Conservation (phyloP, 2,888 invertebrate genomes). For the Trachelus stipa region DNA sequence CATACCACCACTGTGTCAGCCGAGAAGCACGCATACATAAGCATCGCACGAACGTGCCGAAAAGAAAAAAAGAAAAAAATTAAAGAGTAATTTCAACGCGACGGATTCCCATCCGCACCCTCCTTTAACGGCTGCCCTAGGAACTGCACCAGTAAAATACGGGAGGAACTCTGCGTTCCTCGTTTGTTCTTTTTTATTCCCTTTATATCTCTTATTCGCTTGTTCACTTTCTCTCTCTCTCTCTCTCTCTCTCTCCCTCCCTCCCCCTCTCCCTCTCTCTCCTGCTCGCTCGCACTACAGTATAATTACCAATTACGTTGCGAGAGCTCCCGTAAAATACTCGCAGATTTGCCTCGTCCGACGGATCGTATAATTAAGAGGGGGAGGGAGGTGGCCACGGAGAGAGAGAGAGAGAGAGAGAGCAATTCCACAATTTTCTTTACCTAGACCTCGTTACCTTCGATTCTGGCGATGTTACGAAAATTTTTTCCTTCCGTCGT, state of each 20-base stretch:
- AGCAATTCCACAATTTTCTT: neutral
- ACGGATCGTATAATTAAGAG: conserved; percentile 5
- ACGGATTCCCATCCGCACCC: neutral
- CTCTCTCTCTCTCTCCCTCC: conserved; percentile 8
- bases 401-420: neutral
- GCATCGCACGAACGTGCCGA: neutral
- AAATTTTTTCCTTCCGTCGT: conserved; percentile 2
- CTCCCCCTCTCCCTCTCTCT: neutral
- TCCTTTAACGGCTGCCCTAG: neutral
- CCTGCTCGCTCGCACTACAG: conserved; percentile 14
- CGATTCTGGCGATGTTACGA: neutral
- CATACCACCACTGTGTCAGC: neutral
- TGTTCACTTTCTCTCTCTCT: conserved; percentile 16
- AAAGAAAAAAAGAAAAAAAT: neutral
- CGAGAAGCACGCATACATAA: neutral
- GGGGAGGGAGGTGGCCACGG: neutral
- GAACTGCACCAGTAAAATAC: neutral
- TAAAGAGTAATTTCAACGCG: neutral
- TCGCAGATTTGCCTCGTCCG: neutral
- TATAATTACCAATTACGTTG: conserved; percentile 39
- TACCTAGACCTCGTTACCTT: neutral
- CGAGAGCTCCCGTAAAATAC: conserved; percentile 13
- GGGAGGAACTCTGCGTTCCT: neutral
- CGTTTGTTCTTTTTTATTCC: neutral
- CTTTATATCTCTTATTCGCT: neutral